These are phyloP conservation scores for Eubasilissa splendida DNA, from an alignment of 2,888 invertebrate genomes.

Conservation along the genomic window DNA sequence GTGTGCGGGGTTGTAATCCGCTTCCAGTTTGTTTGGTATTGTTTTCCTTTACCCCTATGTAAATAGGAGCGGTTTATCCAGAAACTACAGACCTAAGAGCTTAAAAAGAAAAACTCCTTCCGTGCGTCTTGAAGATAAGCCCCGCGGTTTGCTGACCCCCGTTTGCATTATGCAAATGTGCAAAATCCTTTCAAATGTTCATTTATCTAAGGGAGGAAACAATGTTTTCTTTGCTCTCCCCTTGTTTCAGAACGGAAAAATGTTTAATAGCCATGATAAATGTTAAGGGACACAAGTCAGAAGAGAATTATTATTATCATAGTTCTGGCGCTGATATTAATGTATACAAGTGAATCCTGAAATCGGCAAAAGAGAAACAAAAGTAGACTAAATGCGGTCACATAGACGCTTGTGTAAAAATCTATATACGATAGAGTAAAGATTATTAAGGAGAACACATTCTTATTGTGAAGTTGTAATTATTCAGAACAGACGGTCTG, in stretches of 20 bases:
- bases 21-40: constrained; percentile 57
- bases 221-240: constrained; percentile 46
- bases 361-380: too few relatives aligned
- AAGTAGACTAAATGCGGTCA: too few relatives aligned
- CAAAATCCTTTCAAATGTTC: constrained; percentile 56
- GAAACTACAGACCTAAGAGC: constrained; percentile 57
- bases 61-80: constrained; percentile 56
- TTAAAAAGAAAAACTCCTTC: constrained; percentile 56
- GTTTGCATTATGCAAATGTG: constrained; percentile 57
- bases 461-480: too few relatives aligned
- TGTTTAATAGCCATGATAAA: too few relatives aligned
- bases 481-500: too few relatives aligned
- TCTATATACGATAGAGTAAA: too few relatives aligned
- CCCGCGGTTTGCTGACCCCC: constrained; percentile 54
- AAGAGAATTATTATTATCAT: too few relatives aligned
- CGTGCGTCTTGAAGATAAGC: constrained; percentile 55
- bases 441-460: too few relatives aligned
- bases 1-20: constrained; percentile 47
- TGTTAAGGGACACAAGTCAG: too few relatives aligned
- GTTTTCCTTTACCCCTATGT: constrained; percentile 56
- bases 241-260: constrained; percentile 14
- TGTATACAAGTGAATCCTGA: too few relatives aligned
- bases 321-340: too few relatives aligned
- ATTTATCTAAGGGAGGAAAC: constrained; percentile 54
- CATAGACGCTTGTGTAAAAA: too few relatives aligned